Evolutionary conservation across 2,888 invertebrate species (phyloP).

Genomic region (Scaeva pyrastri): DNA sequence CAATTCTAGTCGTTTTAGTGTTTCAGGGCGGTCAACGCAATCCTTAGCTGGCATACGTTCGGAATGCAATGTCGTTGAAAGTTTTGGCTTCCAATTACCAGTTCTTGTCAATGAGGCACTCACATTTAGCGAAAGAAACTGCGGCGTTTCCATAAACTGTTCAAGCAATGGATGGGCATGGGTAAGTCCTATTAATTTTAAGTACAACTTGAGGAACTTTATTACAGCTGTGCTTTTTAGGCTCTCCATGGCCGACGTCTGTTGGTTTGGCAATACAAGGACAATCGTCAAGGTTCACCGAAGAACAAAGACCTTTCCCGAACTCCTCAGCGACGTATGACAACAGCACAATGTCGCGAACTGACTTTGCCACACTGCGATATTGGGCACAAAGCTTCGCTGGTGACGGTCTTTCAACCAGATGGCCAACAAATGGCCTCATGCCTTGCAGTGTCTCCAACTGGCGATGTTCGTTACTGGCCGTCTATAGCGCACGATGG

Average conservation of each 20-base stretch:
- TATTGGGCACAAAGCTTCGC: conserved; percentile 94
- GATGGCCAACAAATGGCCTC: conserved; percentile 89
- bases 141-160: conserved; percentile 84
- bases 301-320: conserved; percentile 79
- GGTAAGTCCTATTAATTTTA: conserved; percentile 84
- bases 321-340: conserved; percentile 84
- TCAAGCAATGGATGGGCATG: conserved; percentile 85
- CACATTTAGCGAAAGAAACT: conserved; percentile 89
- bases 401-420: conserved; percentile 89
- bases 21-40: conserved; percentile 87
- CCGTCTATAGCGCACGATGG: conserved; percentile 94
- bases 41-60: conserved; percentile 91
- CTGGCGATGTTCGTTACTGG: conserved; percentile 96
- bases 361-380: conserved; percentile 95
- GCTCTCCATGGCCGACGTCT: conserved; percentile 93
- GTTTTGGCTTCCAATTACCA: conserved; percentile 92
- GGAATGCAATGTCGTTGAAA: conserved; percentile 89
- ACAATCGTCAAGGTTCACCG: conserved; percentile 79
- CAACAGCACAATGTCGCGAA: conserved; percentile 90
- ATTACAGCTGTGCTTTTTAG: conserved; percentile 84
- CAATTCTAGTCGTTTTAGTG: conserved; percentile 84
- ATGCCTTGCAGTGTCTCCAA: conserved; percentile 96
- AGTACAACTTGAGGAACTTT: conserved; percentile 3
- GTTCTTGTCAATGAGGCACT: conserved; percentile 95
- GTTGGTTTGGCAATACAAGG: conserved; percentile 92